Evolutionary conservation across 2,888 invertebrate species (phyloP).

Genomic region (Drosophila borborema): DNA sequence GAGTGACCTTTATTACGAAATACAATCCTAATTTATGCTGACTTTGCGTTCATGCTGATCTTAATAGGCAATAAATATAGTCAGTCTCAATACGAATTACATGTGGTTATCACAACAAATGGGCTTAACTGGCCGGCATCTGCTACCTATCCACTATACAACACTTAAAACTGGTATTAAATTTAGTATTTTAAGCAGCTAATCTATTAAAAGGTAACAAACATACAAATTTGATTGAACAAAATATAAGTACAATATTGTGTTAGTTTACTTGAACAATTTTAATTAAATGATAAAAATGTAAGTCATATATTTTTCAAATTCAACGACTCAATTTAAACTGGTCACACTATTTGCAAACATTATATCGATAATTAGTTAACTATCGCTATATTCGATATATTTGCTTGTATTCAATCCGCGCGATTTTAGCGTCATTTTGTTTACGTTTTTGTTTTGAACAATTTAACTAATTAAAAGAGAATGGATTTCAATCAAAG

Average conservation of each 20-base stretch:
- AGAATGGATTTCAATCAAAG: constrained; percentile 57
- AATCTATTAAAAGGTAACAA: neutral
- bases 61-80: neutral
- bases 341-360: constrained; percentile 20
- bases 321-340: neutral
- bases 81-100: neutral
- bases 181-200: constrained; percentile 3
- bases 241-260: neutral
- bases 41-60: constrained; percentile 4
- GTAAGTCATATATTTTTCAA: neutral
- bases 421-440: constrained; percentile 43
- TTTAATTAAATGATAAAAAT: neutral
- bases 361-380: constrained; percentile 21
- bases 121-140: neutral
- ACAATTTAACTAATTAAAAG: neutral
- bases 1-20: neutral
- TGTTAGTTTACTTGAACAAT: neutral
- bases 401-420: neutral
- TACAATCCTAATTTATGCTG: neutral
- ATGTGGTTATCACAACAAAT: constrained; percentile 14
- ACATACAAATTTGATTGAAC: neutral
- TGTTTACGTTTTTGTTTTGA: constrained; percentile 10
- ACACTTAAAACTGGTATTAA: neutral
- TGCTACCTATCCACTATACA: neutral
- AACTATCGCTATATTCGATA: constrained; percentile 14